Conservation (phyloP, 2,797 vertebrate species). For the Poeciliopsis infans region DNA sequence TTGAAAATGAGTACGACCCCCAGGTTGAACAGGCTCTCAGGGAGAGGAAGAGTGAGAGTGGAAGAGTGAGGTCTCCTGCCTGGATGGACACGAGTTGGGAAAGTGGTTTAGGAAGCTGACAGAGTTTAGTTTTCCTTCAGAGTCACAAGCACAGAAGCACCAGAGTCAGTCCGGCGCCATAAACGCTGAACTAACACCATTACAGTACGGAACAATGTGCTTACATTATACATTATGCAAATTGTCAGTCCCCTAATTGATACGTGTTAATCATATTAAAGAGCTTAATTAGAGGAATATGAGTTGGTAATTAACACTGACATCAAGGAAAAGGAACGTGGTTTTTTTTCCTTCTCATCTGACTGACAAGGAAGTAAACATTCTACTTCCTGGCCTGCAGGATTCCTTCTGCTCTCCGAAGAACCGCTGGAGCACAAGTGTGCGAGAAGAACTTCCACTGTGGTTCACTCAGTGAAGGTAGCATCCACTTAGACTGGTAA, state of each 20-base stretch:
- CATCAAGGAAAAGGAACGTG: constrained; percentile 76
- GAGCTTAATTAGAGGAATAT: constrained; percentile 98
- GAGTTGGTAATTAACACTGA: constrained; percentile 97
- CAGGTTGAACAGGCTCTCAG: too few species aligned
- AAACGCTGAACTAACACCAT: constrained; percentile 64
- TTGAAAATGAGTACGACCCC: too few species aligned
- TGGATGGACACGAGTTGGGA: constrained; percentile 33
- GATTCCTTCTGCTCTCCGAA: constrained; percentile 37
- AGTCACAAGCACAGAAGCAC: constrained; percentile 57
- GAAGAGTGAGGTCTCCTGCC: neutral
- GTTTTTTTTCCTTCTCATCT: constrained; percentile 40
- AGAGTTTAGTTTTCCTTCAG: constrained; percentile 10
- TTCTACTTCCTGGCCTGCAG: constrained; percentile 45
- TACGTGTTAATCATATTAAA: constrained; percentile 99
- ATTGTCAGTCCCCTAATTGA: constrained; percentile 93
- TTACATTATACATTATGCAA: constrained; percentile 98
- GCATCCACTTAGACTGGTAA: constrained; percentile 50
- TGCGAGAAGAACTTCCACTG: constrained; percentile 35
- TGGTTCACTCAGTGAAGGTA: constrained; percentile 51
- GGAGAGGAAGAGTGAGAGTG: too few species aligned
- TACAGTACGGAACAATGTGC: constrained; percentile 87
- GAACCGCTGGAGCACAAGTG: constrained; percentile 46
- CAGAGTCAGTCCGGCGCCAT: constrained; percentile 55
- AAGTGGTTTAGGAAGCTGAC: neutral
- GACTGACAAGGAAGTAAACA: constrained; percentile 16